These are phyloP conservation scores for Neopipo cinnamomea DNA, from an alignment of 2,113 vertebrate genomes.

Conservation along the genomic window DNA sequence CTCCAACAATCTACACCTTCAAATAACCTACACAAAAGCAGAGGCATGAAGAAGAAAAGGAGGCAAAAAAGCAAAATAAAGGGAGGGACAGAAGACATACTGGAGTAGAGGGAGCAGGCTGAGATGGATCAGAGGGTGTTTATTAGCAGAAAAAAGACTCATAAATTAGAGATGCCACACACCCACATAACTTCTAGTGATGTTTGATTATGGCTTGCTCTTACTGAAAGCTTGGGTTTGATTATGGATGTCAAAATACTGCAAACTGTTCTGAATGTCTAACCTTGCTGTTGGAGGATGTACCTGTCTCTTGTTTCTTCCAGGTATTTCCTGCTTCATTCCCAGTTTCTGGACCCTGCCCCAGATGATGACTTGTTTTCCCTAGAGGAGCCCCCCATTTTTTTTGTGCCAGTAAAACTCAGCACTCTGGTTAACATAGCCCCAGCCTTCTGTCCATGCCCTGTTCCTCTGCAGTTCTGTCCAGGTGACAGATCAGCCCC, in stretches of 20 bases:
- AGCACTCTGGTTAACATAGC: neutral
- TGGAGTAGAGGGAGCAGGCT: neutral
- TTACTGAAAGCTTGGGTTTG: neutral
- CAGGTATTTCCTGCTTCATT: neutral
- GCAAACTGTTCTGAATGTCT: neutral
- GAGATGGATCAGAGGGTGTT: neutral
- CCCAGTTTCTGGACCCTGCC: neutral
- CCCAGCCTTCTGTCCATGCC: fast-evolving
- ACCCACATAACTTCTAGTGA: neutral
- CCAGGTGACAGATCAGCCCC: neutral
- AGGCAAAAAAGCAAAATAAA: neutral
- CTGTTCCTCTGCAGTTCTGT: neutral
- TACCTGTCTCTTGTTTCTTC: neutral
- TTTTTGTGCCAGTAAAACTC: neutral
- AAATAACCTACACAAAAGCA: neutral
- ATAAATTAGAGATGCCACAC: neutral
- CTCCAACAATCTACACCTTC: neutral
- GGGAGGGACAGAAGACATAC: neutral
- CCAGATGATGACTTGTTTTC: neutral
- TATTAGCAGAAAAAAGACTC: neutral
- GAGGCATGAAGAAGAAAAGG: neutral
- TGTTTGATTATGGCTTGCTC: neutral
- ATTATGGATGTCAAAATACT: neutral
- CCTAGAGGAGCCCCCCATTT: neutral
- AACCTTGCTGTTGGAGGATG: neutral